phyloP scores from a whole-genome alignment of 2,888 invertebrate genomes.

The Campaea margaritaria region DNA sequence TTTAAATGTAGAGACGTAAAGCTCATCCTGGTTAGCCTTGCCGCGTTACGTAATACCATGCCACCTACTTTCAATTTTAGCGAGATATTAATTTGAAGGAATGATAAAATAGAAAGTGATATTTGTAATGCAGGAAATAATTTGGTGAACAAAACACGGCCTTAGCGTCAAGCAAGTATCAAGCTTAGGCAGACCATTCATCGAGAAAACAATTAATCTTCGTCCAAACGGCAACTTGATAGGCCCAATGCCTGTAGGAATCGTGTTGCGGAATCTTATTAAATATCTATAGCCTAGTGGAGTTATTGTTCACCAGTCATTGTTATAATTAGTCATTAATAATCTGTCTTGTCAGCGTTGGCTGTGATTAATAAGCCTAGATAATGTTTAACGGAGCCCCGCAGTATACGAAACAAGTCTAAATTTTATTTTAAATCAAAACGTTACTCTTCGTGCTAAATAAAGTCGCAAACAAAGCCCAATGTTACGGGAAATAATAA shows the following conservation, averaged over 20 bases:
- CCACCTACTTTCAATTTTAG: conserved; percentile 41
- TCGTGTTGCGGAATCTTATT: conserved; percentile 78
- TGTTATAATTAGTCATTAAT: conserved; percentile 79
- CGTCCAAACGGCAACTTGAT: conserved; percentile 72
- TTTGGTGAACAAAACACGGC: conserved; percentile 49
- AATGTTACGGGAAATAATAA: conserved; percentile 18
- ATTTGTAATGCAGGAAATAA: conserved; percentile 39
- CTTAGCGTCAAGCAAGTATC: conserved; percentile 56
- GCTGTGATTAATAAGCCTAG: conserved; percentile 64
- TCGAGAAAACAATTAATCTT: conserved; percentile 73
- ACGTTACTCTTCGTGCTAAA: too few species aligned
- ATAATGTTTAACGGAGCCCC: conserved; percentile 53
- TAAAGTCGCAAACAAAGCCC: background rate
- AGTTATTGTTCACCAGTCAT: conserved; percentile 76
- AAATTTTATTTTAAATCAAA: background rate
- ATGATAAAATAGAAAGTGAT: conserved; percentile 48
- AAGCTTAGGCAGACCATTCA: conserved; percentile 56
- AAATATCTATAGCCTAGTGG: conserved; percentile 66
- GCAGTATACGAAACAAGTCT: conserved; percentile 36
- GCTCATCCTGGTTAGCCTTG: conserved; percentile 48
- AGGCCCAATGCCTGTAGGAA: conserved; percentile 69
- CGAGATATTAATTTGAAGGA: conserved; percentile 40
- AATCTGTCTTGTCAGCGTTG: conserved; percentile 68
- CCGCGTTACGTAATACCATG: conserved; percentile 30
- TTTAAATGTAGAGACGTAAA: conserved; percentile 41